Percentiles rank a stretch among this genome's conserved stretches.
phyloP scores from a whole-genome alignment of 2,888 invertebrate species.

The Lasioglossum villosulum region DNA sequence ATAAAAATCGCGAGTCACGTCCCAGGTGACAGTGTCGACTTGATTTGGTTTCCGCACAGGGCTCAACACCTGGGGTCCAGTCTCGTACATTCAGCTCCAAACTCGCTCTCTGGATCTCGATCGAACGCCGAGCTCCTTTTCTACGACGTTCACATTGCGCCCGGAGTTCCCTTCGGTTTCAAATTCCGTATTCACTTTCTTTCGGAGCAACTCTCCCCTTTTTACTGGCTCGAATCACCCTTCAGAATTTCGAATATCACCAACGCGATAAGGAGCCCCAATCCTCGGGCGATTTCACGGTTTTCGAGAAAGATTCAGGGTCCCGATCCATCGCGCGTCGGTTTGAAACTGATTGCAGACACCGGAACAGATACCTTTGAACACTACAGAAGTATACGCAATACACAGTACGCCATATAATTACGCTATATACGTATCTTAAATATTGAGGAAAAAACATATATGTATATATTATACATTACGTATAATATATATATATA shows the following conservation, averaged over 20 bases:
- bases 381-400: slow-evolving; percentile 79
- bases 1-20: slow-evolving; percentile 83
- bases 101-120: slow-evolving; percentile 64
- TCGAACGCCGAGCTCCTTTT: slow-evolving; percentile 12
- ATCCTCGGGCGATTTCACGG: background rate
- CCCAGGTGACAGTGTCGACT: slow-evolving; percentile 85
- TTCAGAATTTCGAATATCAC: background rate
- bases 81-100: slow-evolving; percentile 83
- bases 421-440: slow-evolving; percentile 69
- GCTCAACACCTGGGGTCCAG: slow-evolving; percentile 85
- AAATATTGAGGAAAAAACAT: slow-evolving; percentile 64
- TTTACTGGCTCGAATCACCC: background rate
- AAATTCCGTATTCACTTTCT: background rate
- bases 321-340: slow-evolving; percentile 64
- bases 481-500: background rate
- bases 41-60: slow-evolving; percentile 85
- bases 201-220: background rate
- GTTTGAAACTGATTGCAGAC: slow-evolving; percentile 83
- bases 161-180: background rate
- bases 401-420: slow-evolving; percentile 69
- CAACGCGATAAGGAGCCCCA: background rate
- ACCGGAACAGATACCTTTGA: slow-evolving; percentile 81
- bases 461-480: slow-evolving; percentile 36
- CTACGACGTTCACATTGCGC: too few species aligned
- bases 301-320: slow-evolving; percentile 35